Conservation (phyloP, 2,797 vertebrate genomes). For the Bradypodion pumilum region DNA sequence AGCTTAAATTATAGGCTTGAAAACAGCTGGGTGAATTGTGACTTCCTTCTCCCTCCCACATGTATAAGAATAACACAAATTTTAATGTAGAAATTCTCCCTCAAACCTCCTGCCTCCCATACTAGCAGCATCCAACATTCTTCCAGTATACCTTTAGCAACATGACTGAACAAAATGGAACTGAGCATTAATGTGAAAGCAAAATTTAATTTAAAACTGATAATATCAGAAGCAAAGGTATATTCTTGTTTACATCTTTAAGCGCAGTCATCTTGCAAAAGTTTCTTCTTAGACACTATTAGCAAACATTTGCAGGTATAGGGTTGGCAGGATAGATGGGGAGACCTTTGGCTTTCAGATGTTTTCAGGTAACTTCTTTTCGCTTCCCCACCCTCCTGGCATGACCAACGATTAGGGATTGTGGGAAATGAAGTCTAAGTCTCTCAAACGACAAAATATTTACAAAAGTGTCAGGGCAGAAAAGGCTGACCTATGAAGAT, state of each 20-base stretch:
- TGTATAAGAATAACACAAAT: background rate
- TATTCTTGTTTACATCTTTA: conserved; percentile 6
- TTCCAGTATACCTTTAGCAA: background rate
- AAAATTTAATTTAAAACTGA: conserved; percentile 35
- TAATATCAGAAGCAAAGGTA: background rate
- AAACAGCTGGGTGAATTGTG: background rate
- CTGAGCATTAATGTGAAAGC: conserved; percentile 4
- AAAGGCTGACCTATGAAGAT: background rate
- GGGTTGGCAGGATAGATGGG: background rate
- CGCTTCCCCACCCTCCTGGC: background rate
- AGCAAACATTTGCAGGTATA: background rate
- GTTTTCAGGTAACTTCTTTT: background rate
- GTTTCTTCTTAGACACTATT: conserved; percentile 9
- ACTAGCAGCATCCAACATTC: background rate
- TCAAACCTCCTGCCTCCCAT: background rate
- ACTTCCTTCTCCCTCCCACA: background rate
- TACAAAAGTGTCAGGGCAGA: background rate
- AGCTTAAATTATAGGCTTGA: background rate
- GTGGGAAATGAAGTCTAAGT: background rate
- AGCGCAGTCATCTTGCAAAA: background rate
- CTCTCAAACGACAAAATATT: background rate
- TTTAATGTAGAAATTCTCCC: background rate
- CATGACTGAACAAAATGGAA: background rate
- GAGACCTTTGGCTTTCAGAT: background rate
- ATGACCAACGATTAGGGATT: background rate